Percentiles rank a stretch among this genome's conserved stretches.
Evolutionary conservation across 2,888 invertebrate genomes (phyloP).

Genomic region (Lacanobia oleracea): DNA sequence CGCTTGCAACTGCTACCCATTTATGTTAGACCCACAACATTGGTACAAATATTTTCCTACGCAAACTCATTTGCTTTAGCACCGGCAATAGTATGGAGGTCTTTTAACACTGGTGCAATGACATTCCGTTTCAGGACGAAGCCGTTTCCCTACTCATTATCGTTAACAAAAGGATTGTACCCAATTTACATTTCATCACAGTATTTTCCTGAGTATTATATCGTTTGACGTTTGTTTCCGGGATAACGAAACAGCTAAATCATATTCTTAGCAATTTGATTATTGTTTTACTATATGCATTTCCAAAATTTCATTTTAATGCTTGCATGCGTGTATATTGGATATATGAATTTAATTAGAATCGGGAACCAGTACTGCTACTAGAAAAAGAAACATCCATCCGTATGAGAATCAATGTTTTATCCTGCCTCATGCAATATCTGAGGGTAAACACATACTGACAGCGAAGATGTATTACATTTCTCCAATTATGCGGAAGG

Average conservation of each 20-base stretch:
- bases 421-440: constrained; percentile 64
- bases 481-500: constrained; percentile 68
- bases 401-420: constrained; percentile 67
- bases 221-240: constrained; percentile 63
- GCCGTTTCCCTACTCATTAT: constrained; percentile 80
- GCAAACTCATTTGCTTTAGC: constrained; percentile 60
- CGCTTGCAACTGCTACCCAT: constrained; percentile 72
- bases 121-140: constrained; percentile 75
- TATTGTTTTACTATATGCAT: constrained; percentile 12
- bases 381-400: constrained; percentile 59
- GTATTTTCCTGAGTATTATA: constrained; percentile 70
- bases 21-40: constrained; percentile 69
- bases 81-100: constrained; percentile 56
- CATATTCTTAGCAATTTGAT: constrained; percentile 20
- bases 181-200: constrained; percentile 80
- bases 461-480: constrained; percentile 65
- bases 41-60: constrained; percentile 62
- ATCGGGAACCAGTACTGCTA: constrained; percentile 5
- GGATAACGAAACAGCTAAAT: constrained; percentile 42
- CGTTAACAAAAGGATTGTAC: constrained; percentile 82
- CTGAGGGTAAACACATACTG: constrained; percentile 61
- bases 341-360: constrained; percentile 28
- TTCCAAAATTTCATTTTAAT: constrained; percentile 25
- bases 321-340: background rate
- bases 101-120: constrained; percentile 59